phyloP scores from a whole-genome alignment of 1,140 invertebrate genomes.

The Drosophila cardini region DNA sequence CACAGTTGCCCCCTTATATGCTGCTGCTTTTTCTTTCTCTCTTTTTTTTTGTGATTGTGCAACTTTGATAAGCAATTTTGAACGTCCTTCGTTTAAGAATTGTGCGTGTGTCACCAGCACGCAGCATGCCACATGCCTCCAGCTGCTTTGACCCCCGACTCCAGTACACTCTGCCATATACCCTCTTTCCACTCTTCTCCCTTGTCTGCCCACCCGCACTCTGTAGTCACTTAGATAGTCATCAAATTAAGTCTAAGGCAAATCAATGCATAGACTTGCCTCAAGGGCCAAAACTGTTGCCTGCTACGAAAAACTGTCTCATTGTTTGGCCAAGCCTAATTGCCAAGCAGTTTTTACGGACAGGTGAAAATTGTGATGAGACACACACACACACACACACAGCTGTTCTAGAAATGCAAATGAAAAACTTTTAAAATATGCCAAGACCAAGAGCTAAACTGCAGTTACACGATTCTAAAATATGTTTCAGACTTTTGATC shows the following conservation, averaged over 20 bases:
- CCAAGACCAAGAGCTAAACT: conserved; percentile 45
- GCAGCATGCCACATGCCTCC: conserved; percentile 28
- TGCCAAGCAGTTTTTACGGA: conserved; percentile 49
- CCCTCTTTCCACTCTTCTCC: not conserved
- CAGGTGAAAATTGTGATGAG: conserved; percentile 76
- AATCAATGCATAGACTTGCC: conserved; percentile 64
- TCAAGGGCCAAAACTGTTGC: conserved; percentile 1
- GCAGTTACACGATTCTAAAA: conserved; percentile 68
- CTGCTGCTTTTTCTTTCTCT: conserved; percentile 52
- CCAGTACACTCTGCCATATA: no score
- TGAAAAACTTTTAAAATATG: conserved; percentile 79
- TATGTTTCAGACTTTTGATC: conserved; percentile 42
- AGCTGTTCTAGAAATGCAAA: conserved; percentile 65
- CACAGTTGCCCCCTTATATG: conserved; percentile 51
- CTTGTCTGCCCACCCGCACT: not conserved
- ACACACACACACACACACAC: conserved; percentile 21
- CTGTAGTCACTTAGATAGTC: conserved; percentile 55
- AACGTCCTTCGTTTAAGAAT: conserved; percentile 52
- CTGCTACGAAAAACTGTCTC: conserved; percentile 12
- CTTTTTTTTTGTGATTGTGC: conserved; percentile 61
- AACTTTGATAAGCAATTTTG: conserved; percentile 77
- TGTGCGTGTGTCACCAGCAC: conserved; percentile 69
- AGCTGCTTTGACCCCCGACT: no score
- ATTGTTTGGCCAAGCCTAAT: conserved; percentile 71
- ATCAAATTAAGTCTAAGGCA: conserved; percentile 71